Conservation (phyloP, 2,113 vertebrate genomes). For the Barbus barbus region DNA sequence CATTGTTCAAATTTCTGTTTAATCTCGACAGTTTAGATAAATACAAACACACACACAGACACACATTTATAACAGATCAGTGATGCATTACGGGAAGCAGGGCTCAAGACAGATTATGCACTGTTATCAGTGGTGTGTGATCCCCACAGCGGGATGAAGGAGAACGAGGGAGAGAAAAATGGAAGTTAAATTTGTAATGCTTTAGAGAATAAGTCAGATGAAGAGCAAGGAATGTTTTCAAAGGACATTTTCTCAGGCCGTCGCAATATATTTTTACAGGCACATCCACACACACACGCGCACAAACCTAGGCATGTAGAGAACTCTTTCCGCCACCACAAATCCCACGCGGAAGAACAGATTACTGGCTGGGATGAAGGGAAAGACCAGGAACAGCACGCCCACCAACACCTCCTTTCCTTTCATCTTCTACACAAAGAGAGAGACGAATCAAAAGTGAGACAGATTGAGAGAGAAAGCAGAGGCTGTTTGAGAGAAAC, state of each 20-base stretch:
- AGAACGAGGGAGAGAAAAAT: slow-evolving; percentile 1
- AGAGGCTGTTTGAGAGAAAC: neutral
- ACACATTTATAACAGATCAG: neutral
- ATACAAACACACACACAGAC: neutral
- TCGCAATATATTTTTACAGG: slow-evolving; percentile 11
- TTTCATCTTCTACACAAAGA: slow-evolving; percentile 79
- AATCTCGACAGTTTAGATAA: neutral
- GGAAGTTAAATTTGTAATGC: neutral
- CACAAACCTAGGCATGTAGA: slow-evolving; percentile 97
- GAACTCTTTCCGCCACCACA: slow-evolving; percentile 95
- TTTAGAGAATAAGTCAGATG: neutral
- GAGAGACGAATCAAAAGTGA: slow-evolving; percentile 39
- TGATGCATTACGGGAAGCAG: neutral
- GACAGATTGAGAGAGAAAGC: slow-evolving; percentile 8
- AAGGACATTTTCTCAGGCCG: slow-evolving; percentile 1
- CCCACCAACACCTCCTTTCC: slow-evolving; percentile 89
- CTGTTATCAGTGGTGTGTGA: slow-evolving; percentile 14
- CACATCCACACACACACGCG: neutral
- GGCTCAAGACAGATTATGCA: slow-evolving; percentile 22
- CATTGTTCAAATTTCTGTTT: slow-evolving; percentile 32
- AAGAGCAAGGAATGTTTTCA: slow-evolving; percentile 6
- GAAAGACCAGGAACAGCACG: slow-evolving; percentile 90
- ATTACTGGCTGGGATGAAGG: slow-evolving; percentile 97
- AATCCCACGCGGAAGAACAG: slow-evolving; percentile 99
- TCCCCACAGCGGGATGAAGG: neutral